Evolutionary conservation across 2,113 vertebrate species (phyloP).

Genomic region (Dicentrarchus labrax): DNA sequence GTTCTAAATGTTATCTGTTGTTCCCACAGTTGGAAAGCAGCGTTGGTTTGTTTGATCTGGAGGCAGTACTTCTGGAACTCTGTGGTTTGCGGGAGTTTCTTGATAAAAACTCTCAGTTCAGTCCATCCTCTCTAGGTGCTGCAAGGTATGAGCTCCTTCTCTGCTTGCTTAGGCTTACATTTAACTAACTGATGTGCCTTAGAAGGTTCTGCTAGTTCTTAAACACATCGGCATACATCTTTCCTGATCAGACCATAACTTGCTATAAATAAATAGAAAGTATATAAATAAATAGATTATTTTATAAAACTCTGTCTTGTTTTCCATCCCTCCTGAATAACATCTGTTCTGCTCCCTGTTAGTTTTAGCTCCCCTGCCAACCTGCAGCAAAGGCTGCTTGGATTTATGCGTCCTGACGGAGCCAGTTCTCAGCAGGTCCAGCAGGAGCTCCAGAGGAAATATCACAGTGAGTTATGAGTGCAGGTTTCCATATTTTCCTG

Average conservation of each 20-base stretch:
- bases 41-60: conserved; percentile 86
- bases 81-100: conserved; percentile 93
- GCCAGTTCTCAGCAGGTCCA: conserved; percentile 95
- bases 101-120: conserved; percentile 96
- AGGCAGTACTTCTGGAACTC: conserved; percentile 90
- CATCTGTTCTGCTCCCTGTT: conserved; percentile 47
- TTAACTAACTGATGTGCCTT: neutral
- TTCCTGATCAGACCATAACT: neutral
- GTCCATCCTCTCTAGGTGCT: conserved; percentile 90
- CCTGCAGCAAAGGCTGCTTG: conserved; percentile 92
- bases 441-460: conserved; percentile 96
- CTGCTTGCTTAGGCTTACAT: neutral
- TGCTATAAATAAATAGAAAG: neutral
- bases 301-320: neutral
- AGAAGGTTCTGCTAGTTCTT: neutral
- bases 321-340: conserved; percentile 18
- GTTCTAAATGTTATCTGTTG: neutral
- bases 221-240: no score
- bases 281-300: neutral
- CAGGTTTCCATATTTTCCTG: conserved; percentile 6
- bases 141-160: conserved; percentile 84
- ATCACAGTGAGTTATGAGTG: conserved; percentile 87
- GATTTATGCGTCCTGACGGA: conserved; percentile 93
- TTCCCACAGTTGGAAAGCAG: conserved; percentile 92
- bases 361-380: conserved; percentile 91